Percentiles rank a stretch among this genome's conserved stretches.
Conservation (phyloP, 2,113 vertebrate species). For the Corvus moneduloides region DNA sequence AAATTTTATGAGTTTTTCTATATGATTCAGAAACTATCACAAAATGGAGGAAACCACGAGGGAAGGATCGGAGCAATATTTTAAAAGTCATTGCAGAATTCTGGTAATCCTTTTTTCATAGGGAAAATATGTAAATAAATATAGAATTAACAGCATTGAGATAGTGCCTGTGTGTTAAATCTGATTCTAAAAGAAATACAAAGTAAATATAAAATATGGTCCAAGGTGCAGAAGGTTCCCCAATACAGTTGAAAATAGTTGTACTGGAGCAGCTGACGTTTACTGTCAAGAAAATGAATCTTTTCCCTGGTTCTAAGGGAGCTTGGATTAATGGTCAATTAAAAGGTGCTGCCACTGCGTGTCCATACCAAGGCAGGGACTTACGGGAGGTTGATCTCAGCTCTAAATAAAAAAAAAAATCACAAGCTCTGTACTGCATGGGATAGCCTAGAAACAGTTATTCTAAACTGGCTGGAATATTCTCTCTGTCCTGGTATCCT, state of each 20-base stretch:
- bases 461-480: background rate
- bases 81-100: background rate
- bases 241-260: background rate
- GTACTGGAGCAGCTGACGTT: accelerated
- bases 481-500: background rate
- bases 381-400: background rate
- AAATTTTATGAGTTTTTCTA: background rate
- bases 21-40: background rate
- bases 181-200: background rate
- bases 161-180: background rate
- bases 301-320: background rate
- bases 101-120: background rate
- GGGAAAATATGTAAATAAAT: background rate
- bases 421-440: background rate
- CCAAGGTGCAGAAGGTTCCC: background rate
- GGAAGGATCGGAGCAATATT: background rate
- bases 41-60: background rate
- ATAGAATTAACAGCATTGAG: accelerated
- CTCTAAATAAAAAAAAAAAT: background rate
- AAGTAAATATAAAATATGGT: background rate
- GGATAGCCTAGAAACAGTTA: background rate
- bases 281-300: background rate
- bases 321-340: background rate
- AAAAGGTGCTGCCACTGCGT: background rate
- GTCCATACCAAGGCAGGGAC: background rate